phyloP scores from a whole-genome alignment of 2,888 invertebrate species.

The Lordiphosa andalusiaca region DNA sequence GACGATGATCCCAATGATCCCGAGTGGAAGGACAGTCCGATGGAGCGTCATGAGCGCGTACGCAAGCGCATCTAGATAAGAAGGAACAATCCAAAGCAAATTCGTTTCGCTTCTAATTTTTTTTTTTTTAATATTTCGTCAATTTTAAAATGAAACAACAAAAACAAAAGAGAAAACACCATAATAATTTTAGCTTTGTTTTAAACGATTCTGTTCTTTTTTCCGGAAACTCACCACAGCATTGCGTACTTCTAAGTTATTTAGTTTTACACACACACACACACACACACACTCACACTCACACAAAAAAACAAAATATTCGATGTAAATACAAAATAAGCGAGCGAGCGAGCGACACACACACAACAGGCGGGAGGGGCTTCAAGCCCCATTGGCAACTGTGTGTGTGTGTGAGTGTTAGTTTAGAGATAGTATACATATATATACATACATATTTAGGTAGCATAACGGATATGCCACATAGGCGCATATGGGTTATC shows the following conservation, averaged over 20 bases:
- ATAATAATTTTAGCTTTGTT: slow-evolving; percentile 62
- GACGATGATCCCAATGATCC: slow-evolving; percentile 93
- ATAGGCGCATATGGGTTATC: slow-evolving; percentile 2
- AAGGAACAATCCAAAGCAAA: slow-evolving; percentile 42
- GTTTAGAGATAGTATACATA: too few relatives aligned
- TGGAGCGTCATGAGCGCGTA: slow-evolving; percentile 42
- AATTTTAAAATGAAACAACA: slow-evolving; percentile 29
- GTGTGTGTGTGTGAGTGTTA: too few relatives aligned
- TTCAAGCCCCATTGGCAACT: too few relatives aligned
- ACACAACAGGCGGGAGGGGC: not conserved
- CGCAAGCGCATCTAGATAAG: slow-evolving; percentile 50
- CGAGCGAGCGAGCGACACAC: slow-evolving; percentile 2
- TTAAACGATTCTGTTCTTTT: slow-evolving; percentile 31
- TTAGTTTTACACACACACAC: slow-evolving; percentile 56
- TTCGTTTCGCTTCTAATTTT: slow-evolving; percentile 25
- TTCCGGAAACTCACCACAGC: slow-evolving; percentile 26
- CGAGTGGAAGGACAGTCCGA: slow-evolving; percentile 84
- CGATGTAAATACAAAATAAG: not conserved
- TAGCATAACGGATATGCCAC: slow-evolving; percentile 3
- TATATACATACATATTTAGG: slow-evolving; percentile 3
- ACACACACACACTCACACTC: slow-evolving; percentile 9
- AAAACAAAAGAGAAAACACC: slow-evolving; percentile 11
- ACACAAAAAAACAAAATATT: slow-evolving; percentile 1
- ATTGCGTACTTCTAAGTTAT: slow-evolving; percentile 59
- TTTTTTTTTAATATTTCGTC: slow-evolving; percentile 44